Evolutionary conservation across 2,888 invertebrate genomes (phyloP), one percentile per base, ranked within the genome.

Genomic region (Apeira syringaria): DNA sequence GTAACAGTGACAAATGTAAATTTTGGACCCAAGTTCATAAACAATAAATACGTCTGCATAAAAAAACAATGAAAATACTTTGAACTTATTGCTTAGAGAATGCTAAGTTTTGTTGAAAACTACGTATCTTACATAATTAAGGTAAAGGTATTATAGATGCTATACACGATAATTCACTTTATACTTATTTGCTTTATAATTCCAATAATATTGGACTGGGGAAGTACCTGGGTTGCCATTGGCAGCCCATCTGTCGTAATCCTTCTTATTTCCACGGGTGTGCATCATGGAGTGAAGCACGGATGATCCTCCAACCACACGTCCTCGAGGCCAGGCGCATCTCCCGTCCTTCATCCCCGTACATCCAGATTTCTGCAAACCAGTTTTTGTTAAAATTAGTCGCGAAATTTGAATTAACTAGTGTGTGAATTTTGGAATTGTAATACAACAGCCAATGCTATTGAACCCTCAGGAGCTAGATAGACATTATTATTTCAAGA

Each of bases 271-370:
- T 0, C 93, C 93, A 25, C 91, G 82, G 2, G 92, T 77, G 59
- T 92, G 93, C 35, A 93, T 75, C 91, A 93, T 93, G 27, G 90
- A 92, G 61, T 93, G 93, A 10, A 93, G 79, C 1, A 90, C 85
- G 31, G 92, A 92, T 0, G 91, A 91, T 5, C 93, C 93, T 17
- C 93, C 97, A 0, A 97, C 86, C 0, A 96, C 95, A 61, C 95
- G 94, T 0, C 95, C 95, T 6, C 97, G 85, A 0, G 95, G 95
- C 96, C 95, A 96, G 62, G 95, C 94, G 74, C 96, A 96, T 20
- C 94, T 91, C 6, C 94, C 94, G 25, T 91, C 92, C 44, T 93
- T 92, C 94, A 96, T 95, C 3, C 94, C 96, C 47, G 93, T 77
- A 54, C 96, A 96, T 0, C 95, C 94, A 45, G 68, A 60, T 25